phyloP scores from a whole-genome alignment of 2,113 vertebrate species.

The Epinephelus fuscoguttatus region DNA sequence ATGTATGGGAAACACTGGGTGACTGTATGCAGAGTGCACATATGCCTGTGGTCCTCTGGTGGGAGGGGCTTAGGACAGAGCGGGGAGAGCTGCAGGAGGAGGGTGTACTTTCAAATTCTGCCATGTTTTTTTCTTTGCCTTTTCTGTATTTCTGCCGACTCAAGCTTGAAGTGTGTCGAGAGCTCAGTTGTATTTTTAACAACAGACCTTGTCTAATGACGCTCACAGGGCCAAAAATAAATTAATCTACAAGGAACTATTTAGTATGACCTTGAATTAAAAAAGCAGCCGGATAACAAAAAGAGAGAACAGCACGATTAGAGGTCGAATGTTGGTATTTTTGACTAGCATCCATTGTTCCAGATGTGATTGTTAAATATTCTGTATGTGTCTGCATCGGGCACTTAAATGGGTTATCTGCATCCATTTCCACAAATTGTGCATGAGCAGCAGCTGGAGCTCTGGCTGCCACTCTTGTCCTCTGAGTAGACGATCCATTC shows the following conservation, averaged over 20 bases:
- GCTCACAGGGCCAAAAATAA: not conserved
- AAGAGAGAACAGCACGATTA: not conserved
- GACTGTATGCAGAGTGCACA: too few relatives aligned
- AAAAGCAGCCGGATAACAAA: constrained; percentile 45
- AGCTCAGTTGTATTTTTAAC: not conserved
- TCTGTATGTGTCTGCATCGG: constrained; percentile 2
- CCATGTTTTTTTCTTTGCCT: too few relatives aligned
- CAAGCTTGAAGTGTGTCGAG: too few relatives aligned
- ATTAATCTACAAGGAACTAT: not conserved
- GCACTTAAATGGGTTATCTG: constrained; percentile 60
- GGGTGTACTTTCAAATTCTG: too few relatives aligned
- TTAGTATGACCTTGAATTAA: constrained; percentile 33
- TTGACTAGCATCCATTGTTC: constrained; percentile 58
- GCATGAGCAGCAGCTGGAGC: constrained; percentile 47
- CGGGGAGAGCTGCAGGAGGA: too few relatives aligned
- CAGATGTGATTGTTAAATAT: constrained; percentile 40
- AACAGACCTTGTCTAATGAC: not conserved
- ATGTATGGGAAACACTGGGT: too few relatives aligned
- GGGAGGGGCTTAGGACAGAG: too few relatives aligned
- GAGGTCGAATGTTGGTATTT: constrained; percentile 42
- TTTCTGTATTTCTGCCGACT: too few relatives aligned
- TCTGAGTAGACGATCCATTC: constrained; percentile 43
- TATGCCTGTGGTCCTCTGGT: too few relatives aligned
- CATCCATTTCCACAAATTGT: constrained; percentile 83
- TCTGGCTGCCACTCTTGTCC: constrained; percentile 38